Evolutionary conservation across 37 sponge, comb jelly and placozoan genomes (phyloP), one percentile per base, ranked within the genome.

Genomic region (Eunapius fragilis): DNA sequence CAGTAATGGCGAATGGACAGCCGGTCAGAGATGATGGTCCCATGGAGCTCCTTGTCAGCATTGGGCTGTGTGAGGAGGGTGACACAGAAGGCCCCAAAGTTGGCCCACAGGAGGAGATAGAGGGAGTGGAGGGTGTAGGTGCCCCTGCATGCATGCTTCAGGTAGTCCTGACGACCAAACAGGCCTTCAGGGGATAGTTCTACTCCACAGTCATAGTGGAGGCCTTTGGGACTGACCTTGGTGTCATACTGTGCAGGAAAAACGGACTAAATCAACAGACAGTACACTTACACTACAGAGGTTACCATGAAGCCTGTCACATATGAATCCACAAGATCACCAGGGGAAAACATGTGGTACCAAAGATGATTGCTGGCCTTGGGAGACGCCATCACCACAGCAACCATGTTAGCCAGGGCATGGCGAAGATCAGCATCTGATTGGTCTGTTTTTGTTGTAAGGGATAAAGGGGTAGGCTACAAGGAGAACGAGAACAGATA

Each of bases 81-180:
- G 2, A 94, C 81, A 69, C 90, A 92, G 86, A 96, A 84, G 23
- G 86, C 84, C 23, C 92, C 90, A 79, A 89, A 91, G 82, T 86
- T 94, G 69, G 84, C 68, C 94, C 94, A 94, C 75, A 88, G 58
- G 75, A 96, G 68, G 48, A 94, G 89, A 72, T 94, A 96, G 80
- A 87, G 85, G 25, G 97, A 96, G 68, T 94, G 97, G 17, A 96
- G 90, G 41, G 83, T 93, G 76, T 87, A 80, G 26, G 86, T 88
- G 35, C 91, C 93, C n/a, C 96, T 49, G 25, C 84, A 77, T 37
- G 82, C 87, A 81, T 93, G 93, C 28, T 86, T 78, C 27, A 77
- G 74, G 79, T 94, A 96, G 79, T 89, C 94, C 25, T 87, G 84
- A 17, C 92, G 90, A 9, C 89, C 92, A 80, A 82, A 96, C 31